These are phyloP conservation scores for Globodera rostochiensis DNA, from an alignment of 1,140 invertebrate genomes.

Conservation along the genomic window DNA sequence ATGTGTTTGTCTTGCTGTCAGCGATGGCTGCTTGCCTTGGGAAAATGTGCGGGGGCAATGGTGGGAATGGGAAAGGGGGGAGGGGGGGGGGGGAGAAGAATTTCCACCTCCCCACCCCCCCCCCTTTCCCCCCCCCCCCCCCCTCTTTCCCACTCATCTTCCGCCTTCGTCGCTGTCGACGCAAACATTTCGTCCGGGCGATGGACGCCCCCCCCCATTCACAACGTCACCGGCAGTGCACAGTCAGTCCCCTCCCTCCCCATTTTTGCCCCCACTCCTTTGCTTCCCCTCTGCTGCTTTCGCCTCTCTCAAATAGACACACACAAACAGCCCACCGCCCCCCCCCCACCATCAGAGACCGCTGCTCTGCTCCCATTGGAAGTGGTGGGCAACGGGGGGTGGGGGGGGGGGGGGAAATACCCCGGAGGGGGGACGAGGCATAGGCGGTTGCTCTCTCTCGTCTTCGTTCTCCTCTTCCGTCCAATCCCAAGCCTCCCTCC, in stretches of 20 bases:
- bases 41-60: slow-evolving; percentile 19
- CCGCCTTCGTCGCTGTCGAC: slow-evolving; percentile 27
- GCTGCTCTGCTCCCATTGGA: neutral
- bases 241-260: neutral
- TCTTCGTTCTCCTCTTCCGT: neutral
- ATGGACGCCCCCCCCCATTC: slow-evolving; percentile 2
- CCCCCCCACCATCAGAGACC: slow-evolving; percentile 2
- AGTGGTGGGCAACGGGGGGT: neutral
- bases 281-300: neutral
- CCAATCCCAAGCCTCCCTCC: neutral
- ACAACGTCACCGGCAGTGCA: slow-evolving; percentile 27
- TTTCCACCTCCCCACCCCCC: neutral
- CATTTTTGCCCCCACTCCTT: neutral
- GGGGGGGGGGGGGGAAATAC: neutral
- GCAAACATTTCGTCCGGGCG: slow-evolving; percentile 18
- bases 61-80: slow-evolving; percentile 26
- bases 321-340: slow-evolving; percentile 8
- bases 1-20: neutral
- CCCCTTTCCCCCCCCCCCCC: neutral
- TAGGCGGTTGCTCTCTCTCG: neutral
- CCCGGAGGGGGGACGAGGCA: neutral
- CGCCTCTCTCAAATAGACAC: neutral
- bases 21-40: slow-evolving; percentile 21
- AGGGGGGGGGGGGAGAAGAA: slow-evolving; percentile 1
- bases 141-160: slow-evolving; percentile 3